A percentile compares a stretch with the other conserved stretches of the same genome.
phyloP scores from a whole-genome alignment of 2,888 invertebrate species.

The Heliconius charithonia region DNA sequence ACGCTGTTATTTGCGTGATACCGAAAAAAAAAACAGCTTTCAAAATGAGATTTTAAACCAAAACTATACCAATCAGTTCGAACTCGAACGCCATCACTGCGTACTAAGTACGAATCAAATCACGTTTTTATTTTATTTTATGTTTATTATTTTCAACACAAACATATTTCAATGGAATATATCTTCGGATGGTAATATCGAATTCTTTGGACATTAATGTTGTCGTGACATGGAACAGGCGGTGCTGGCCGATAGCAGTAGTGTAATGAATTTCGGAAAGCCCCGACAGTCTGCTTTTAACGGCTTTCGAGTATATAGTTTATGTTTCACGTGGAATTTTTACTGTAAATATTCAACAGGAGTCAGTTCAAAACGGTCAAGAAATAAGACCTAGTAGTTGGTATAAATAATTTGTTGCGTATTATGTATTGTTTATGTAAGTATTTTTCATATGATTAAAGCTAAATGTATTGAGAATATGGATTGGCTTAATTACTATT shows the following conservation, averaged over 20 bases:
- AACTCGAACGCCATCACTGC: too few species aligned
- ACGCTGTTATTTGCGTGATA: too few species aligned
- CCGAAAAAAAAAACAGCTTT: too few species aligned
- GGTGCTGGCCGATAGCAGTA: constrained; percentile 48
- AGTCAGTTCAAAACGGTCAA: neutral
- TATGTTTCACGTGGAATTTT: constrained; percentile 41
- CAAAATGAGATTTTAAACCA: too few species aligned
- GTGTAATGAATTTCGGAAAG: constrained; percentile 52
- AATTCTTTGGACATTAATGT: constrained; percentile 44
- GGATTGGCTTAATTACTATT: neutral
- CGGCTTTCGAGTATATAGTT: constrained; percentile 39
- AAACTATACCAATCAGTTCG: too few species aligned
- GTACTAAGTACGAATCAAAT: too few species aligned
- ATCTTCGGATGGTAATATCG: constrained; percentile 22
- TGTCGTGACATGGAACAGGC: constrained; percentile 53
- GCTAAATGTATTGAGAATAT: neutral
- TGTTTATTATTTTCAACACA: neutral
- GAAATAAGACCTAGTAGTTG: neutral
- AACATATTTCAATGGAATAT: constrained; percentile 15
- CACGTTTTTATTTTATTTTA: too few species aligned
- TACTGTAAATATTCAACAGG: constrained; percentile 15
- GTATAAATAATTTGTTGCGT: neutral
- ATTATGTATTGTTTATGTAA: neutral
- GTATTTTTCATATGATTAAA: neutral
- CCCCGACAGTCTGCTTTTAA: constrained; percentile 49